Evolutionary conservation across 1,140 invertebrate genomes (phyloP).

Genomic region (Drosophila virilis): DNA sequence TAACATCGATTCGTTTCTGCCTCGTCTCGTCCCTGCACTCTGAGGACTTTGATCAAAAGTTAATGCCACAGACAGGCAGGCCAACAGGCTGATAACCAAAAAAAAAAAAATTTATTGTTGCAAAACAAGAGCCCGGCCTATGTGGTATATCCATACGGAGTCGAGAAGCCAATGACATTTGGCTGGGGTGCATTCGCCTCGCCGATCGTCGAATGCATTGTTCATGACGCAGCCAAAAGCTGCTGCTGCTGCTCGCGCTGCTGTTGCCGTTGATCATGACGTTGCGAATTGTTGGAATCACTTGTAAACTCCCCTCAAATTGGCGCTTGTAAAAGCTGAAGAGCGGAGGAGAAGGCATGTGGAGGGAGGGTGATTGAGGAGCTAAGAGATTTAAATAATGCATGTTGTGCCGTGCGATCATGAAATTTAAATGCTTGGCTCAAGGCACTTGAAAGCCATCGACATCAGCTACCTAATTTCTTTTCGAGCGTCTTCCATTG

Average conservation of each 20-base stretch:
- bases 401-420: slow-evolving; percentile 8
- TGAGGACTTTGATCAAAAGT: slow-evolving; percentile 9
- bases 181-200: slow-evolving; percentile 68
- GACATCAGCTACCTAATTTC: slow-evolving; percentile 22
- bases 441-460: slow-evolving; percentile 17
- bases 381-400: slow-evolving; percentile 22
- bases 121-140: neutral
- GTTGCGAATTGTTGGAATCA: slow-evolving; percentile 36
- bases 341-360: neutral
- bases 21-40: neutral
- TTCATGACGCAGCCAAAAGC: slow-evolving; percentile 38
- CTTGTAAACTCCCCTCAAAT: slow-evolving; percentile 45
- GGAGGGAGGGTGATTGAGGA: neutral
- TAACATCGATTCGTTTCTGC: neutral
- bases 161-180: slow-evolving; percentile 74
- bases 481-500: slow-evolving; percentile 1
- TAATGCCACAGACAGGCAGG: neutral
- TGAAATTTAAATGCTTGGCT: slow-evolving; percentile 5
- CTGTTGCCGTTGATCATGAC: slow-evolving; percentile 49
- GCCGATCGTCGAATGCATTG: slow-evolving; percentile 38
- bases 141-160: slow-evolving; percentile 19
- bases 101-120: neutral
- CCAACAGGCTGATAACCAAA: slow-evolving; percentile 12
- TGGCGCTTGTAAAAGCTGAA: slow-evolving; percentile 3
- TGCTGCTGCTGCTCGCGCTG: neutral